Base-by-base conservation (phyloP, 1,140 invertebrate genomes). In the Latrodectus geometricus region DNA sequence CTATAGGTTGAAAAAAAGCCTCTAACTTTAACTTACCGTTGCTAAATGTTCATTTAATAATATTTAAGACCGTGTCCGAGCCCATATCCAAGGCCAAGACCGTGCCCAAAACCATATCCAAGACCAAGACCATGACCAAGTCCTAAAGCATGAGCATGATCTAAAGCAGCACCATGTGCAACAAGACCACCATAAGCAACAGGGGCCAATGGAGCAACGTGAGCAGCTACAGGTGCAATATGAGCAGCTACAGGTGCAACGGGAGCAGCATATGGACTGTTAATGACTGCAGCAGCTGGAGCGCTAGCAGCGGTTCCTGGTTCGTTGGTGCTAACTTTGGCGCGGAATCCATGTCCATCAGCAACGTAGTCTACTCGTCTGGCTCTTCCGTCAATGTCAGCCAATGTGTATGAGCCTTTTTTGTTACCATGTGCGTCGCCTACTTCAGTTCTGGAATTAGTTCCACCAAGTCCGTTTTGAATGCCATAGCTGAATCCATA, bases 321-420 rank as follows among this genome's bases (percentile, higher is more conserved):
- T 75, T 89, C 89, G 73, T 89, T 89, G 68, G 89, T 88, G 52
- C 88, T 77, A 14, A 89, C 88, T 14, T 73, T 61, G 14, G 89
- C 89, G 0, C 88, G 75, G 70, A 88, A 89, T 65, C 89, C 89
- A 23, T 61, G n/a, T 50, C 85, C 73, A 49, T 89, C 88, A 17
- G 88, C 87, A 9, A 88, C 73, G 66, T 89, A 89, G 15, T 88
- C 76, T 4, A 89, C 89, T 17, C 72, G 52, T 15, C 89, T 52
- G 11, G 75, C 73, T 35, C 87, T 35, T 9, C 89, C 89, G 54
- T 89, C 87, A 14, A 83, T 85, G 52, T 88, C 87, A 12, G 23
- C 20, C 9, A 88, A 23, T 49, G 75, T 69, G 68, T 85, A 85
- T 12, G 68, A 72, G 87, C 88, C 76, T 80, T 78, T 61, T 68